phyloP scores from a whole-genome alignment of 2,888 invertebrate species.

The Spilosoma lubricipeda region DNA sequence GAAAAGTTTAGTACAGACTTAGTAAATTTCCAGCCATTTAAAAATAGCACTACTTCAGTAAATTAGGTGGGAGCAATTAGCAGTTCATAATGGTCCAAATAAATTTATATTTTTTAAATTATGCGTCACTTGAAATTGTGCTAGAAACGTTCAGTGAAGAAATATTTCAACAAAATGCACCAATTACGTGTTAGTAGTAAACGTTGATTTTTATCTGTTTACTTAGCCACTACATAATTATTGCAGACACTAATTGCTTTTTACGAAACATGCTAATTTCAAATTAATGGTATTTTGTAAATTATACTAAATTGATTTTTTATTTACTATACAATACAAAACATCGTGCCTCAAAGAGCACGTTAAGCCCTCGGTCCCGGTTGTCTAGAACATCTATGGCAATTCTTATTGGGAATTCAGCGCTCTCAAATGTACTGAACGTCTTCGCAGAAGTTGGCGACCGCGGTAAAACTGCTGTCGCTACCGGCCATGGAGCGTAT shows the following conservation, averaged over 20 bases:
- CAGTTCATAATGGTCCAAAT: background rate
- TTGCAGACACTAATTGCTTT: conserved; percentile 36
- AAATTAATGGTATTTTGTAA: background rate
- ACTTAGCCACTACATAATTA: conserved; percentile 38
- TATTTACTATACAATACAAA: background rate
- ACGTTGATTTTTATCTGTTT: conserved; percentile 44
- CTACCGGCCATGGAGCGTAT: no score
- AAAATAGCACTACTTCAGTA: no score
- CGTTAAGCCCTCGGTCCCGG: no score
- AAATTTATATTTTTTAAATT: background rate
- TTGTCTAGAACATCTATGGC: no score
- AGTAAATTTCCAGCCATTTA: no score
- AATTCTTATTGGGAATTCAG: no score
- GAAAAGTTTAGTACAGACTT: no score
- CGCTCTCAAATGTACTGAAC: no score
- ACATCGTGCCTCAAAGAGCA: no score
- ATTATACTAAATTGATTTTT: background rate
- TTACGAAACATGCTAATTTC: conserved; percentile 36
- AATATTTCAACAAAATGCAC: conserved; percentile 41
- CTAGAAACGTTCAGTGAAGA: conserved; percentile 25
- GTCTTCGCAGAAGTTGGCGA: no score
- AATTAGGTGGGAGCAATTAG: background rate
- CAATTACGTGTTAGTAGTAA: conserved; percentile 38
- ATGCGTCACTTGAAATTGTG: conserved; percentile 25
- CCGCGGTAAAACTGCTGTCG: no score